Evolutionary conservation across 2,797 vertebrate species (phyloP), one percentile per base, ranked within the genome.

Genomic region (Enteromius anoplus): DNA sequence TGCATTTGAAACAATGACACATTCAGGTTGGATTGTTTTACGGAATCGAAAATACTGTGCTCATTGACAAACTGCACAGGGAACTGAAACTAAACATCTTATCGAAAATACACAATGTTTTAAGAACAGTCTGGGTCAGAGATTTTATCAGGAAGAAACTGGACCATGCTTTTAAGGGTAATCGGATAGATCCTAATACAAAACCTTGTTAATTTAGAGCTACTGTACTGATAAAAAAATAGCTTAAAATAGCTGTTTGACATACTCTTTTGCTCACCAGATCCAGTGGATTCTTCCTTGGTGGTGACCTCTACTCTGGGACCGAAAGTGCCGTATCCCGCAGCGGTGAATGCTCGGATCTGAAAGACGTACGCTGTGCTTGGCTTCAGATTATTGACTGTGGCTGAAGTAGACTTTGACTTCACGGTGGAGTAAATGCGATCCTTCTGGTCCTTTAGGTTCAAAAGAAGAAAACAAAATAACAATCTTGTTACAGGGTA

Each of bases 341-440:
- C 97, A 72, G 97, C 96, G 10, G 97, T 99, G 90, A 99, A 98
- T 75, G 98, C 98, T 84, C 98, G 94, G 87, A 99, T 98, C 94
- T 99, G 98, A 93, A 99, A 99, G 88, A 99, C 95, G 85, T 99
- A 99, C 32, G 97, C 95, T 69, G 97, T 99, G 93, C 97, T 97
- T 88, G 98, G 97, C 90, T 97, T 98, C 91, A 99, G 92, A 91
- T 99, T 99, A 93, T 96, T 98, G 87, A 99, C 96, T 2, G 96
- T 98, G 85, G 95, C 97, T 37, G 97, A 97, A 29, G 97, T 99
- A 85, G 96, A 96, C 92, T 94, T 97, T 85, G 97, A 97, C 93
- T 97, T 97, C 88, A 99, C 94, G 14, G 97, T 99, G 23, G 97
- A 99, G 87, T 98, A 99, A 86, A 97, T 97, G 68, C 96, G 95